Conservation (phyloP, 1,140 invertebrate genomes). For the Bombus haemorrhoidalis region DNA sequence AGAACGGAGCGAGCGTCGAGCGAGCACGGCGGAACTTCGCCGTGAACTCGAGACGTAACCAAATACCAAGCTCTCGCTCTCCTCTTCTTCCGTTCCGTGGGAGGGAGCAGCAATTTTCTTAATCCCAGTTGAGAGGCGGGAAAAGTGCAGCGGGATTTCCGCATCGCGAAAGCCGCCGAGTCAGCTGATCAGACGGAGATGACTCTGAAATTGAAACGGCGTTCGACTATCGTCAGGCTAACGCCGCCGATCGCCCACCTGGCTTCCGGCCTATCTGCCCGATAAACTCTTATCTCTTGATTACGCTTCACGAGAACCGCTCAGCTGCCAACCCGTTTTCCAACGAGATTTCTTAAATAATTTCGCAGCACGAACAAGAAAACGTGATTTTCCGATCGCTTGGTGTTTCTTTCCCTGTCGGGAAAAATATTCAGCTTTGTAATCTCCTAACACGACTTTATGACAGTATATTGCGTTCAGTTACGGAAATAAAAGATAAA, state of each 20-base stretch:
- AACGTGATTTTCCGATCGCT: too few species aligned
- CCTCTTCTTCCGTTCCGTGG: not conserved
- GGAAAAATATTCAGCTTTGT: too few species aligned
- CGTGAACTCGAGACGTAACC: conserved; percentile 30
- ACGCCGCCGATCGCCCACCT: too few species aligned
- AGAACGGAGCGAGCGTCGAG: conserved; percentile 12
- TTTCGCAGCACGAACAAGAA: too few species aligned
- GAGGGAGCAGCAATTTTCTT: conserved; percentile 53
- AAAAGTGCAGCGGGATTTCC: conserved; percentile 35
- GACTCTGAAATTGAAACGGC: conserved; percentile 63
- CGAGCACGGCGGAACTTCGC: not conserved
- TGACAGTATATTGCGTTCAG: too few species aligned
- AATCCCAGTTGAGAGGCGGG: conserved; percentile 46
- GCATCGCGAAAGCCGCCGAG: conserved; percentile 50
- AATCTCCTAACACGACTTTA: too few species aligned
- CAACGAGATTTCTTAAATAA: not conserved
- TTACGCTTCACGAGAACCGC: too few species aligned
- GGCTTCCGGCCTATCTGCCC: not conserved
- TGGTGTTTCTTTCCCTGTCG: too few species aligned
- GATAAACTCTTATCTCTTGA: conserved; percentile 22
- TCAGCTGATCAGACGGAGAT: conserved; percentile 59
- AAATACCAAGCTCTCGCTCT: conserved; percentile 20
- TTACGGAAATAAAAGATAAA: too few species aligned
- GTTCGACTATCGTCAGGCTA: conserved; percentile 12
- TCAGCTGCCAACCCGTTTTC: not conserved